Percentiles rank a stretch among this genome's conserved stretches.
Evolutionary conservation across 2,888 invertebrate genomes (phyloP).

Genomic region (Parnassius mnemosyne): DNA sequence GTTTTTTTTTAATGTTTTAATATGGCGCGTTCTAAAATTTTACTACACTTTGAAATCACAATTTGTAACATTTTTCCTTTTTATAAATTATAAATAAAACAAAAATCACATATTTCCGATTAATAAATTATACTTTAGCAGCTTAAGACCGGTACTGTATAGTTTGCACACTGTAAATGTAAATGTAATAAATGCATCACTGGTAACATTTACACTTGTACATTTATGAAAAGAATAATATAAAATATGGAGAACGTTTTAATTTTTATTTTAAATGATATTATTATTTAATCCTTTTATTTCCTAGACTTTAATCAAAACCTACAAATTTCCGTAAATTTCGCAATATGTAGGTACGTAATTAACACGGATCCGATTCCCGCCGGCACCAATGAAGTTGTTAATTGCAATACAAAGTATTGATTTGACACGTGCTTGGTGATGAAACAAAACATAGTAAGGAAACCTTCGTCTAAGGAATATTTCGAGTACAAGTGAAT

Average conservation of each 20-base stretch:
- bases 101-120: conserved; percentile 33
- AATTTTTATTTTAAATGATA: conserved; percentile 27
- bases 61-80: not conserved
- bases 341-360: no score
- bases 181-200: conserved; percentile 48
- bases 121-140: not conserved
- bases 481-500: no score
- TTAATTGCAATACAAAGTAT: no score
- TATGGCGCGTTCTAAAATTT: no score
- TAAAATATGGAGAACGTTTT: conserved; percentile 42
- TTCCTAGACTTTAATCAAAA: no score
- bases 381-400: no score
- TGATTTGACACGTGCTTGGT: no score
- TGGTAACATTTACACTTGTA: conserved; percentile 52
- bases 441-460: not conserved
- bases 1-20: no score
- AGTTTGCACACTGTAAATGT: conserved; percentile 50
- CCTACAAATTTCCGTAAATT: no score
- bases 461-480: no score
- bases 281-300: not conserved
- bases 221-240: conserved; percentile 50
- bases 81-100: not conserved
- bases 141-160: conserved; percentile 25
- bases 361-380: no score
- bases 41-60: no score